These are phyloP conservation scores for Chalcis sispes DNA, from an alignment of 2,888 invertebrate species.

Conservation along the genomic window DNA sequence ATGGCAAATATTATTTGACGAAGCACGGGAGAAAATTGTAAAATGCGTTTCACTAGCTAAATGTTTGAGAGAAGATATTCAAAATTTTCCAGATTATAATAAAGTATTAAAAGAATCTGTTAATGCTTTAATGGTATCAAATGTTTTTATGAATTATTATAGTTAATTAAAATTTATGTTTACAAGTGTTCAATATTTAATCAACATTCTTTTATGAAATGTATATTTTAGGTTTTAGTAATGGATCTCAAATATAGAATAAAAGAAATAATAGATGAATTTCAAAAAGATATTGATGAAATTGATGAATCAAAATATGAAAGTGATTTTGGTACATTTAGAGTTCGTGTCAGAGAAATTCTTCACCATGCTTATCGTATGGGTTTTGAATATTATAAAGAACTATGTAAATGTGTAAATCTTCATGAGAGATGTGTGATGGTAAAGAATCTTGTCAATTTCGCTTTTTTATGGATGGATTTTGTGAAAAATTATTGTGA, in stretches of 20 bases:
- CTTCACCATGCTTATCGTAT: slow-evolving; percentile 92
- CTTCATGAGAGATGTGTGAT: slow-evolving; percentile 77
- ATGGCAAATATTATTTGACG: slow-evolving; percentile 87
- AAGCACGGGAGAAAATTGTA: slow-evolving; percentile 86
- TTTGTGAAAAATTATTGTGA: slow-evolving; percentile 92
- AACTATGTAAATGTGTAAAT: slow-evolving; percentile 82
- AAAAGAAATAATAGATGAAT: slow-evolving; percentile 78
- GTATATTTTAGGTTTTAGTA: slow-evolving; percentile 77
- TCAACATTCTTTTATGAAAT: slow-evolving; percentile 2
- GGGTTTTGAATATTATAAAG: slow-evolving; percentile 91
- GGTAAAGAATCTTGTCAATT: slow-evolving; percentile 81
- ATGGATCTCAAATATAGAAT: slow-evolving; percentile 79
- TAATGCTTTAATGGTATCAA: slow-evolving; percentile 77
- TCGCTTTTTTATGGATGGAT: slow-evolving; percentile 91
- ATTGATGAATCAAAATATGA: slow-evolving; percentile 79
- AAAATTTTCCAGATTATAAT: slow-evolving; percentile 78
- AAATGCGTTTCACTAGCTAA: slow-evolving; percentile 90
- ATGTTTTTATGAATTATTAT: slow-evolving; percentile 52
- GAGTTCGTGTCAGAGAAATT: slow-evolving; percentile 84
- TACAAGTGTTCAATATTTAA: too few species aligned
- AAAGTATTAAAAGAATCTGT: slow-evolving; percentile 82
- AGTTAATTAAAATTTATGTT: neutral
- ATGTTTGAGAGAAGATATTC: slow-evolving; percentile 83
- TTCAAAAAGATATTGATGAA: slow-evolving; percentile 78
- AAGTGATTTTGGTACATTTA: slow-evolving; percentile 79